Conservation (phyloP, 2,797 vertebrate genomes). For the Margarornis squamiger region DNA sequence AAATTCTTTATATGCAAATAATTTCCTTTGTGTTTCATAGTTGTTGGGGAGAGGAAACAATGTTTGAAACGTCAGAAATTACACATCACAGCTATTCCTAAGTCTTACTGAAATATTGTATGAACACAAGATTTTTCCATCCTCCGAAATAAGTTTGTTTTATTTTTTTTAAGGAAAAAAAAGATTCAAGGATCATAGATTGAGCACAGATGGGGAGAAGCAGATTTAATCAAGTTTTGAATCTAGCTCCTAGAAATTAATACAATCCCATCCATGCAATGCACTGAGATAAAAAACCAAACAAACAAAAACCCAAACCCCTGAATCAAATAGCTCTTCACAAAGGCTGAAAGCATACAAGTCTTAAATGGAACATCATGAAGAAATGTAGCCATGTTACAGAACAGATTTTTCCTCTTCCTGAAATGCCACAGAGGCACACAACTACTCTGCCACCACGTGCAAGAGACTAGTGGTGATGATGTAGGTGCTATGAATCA, state of each 20-base stretch:
- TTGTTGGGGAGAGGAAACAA: neutral
- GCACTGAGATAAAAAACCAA: neutral
- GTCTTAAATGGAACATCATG: neutral
- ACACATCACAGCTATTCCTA: neutral
- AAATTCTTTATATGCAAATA: constrained; percentile 40
- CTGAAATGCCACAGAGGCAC: neutral
- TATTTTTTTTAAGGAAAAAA: neutral
- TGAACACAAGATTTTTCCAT: neutral
- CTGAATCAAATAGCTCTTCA: neutral
- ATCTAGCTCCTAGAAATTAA: neutral
- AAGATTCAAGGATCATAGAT: neutral
- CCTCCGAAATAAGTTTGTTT: neutral
- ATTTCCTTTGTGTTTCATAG: constrained; percentile 20
- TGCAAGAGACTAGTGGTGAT: neutral
- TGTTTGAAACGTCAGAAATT: constrained; percentile 17
- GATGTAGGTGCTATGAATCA: neutral
- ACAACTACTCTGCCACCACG: neutral
- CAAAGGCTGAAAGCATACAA: neutral
- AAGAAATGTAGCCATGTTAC: neutral
- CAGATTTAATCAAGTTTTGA: neutral
- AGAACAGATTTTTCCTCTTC: neutral
- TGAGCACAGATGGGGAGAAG: neutral
- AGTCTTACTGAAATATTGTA: neutral
- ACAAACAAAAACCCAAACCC: neutral
- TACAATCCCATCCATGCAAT: neutral